Conservation (phyloP, 2,113 vertebrate genomes). For the Pavo muticus region DNA sequence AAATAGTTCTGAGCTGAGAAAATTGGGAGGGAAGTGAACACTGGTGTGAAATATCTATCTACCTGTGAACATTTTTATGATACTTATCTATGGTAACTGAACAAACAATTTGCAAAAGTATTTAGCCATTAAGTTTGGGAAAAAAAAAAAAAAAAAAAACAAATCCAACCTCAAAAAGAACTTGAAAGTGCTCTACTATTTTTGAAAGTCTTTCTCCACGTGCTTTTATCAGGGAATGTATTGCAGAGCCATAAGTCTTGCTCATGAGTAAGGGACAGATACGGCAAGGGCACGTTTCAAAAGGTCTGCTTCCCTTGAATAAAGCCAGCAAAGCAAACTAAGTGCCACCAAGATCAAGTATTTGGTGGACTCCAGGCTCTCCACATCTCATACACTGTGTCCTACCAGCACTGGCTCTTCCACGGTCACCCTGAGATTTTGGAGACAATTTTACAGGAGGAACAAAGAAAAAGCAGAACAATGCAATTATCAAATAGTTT, state of each 20-base stretch:
- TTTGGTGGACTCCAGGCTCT: background rate
- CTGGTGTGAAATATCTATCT: background rate
- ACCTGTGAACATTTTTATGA: background rate
- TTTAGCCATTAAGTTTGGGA: background rate
- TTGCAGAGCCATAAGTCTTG: background rate
- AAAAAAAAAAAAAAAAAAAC: background rate
- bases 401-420: background rate
- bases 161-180: background rate
- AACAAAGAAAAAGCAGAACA: background rate
- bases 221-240: background rate
- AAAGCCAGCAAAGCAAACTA: background rate
- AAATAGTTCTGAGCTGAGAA: background rate
- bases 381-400: background rate
- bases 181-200: background rate
- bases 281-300: background rate
- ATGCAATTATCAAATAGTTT: background rate
- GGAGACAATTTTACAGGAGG: background rate
- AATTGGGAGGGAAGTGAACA: background rate
- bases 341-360: background rate
- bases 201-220: background rate
- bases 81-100: background rate
- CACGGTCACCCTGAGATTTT: fast-evolving
- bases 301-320: background rate
- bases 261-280: background rate
- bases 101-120: background rate